Evolutionary conservation across 2,113 vertebrate genomes (phyloP).

Genomic region (Hippopotamus amphibius): DNA sequence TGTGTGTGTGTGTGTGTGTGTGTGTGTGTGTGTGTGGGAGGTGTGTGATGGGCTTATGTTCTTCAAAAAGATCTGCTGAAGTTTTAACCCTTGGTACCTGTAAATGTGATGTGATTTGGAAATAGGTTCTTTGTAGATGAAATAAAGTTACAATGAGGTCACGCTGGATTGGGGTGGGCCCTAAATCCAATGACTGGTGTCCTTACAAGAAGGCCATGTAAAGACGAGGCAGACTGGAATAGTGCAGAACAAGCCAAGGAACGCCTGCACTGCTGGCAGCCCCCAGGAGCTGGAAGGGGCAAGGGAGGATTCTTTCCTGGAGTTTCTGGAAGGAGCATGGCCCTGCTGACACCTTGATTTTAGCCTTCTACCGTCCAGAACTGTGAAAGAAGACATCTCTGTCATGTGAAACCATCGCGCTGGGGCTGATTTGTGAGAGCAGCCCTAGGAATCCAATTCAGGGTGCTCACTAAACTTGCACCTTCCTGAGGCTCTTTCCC

Average conservation of each 20-base stretch:
- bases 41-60: neutral
- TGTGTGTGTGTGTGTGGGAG: neutral
- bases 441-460: neutral
- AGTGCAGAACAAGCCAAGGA: neutral
- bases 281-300: neutral
- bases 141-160: neutral
- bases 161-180: too few relatives aligned
- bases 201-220: neutral
- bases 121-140: neutral
- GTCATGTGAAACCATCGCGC: fast-evolving
- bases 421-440: neutral
- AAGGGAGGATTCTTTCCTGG: neutral
- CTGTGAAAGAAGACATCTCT: neutral
- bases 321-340: neutral
- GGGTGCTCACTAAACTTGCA: neutral
- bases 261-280: neutral
- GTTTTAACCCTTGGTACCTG: neutral
- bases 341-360: too few relatives aligned
- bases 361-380: neutral
- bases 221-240: neutral
- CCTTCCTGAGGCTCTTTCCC: neutral
- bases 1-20: fast-evolving
- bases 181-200: neutral
- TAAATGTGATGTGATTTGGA: neutral
- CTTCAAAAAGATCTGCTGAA: neutral